Evolutionary conservation across 2,888 invertebrate genomes (phyloP), one percentile per base, ranked within the genome.

Genomic region (Apantesis nais): DNA sequence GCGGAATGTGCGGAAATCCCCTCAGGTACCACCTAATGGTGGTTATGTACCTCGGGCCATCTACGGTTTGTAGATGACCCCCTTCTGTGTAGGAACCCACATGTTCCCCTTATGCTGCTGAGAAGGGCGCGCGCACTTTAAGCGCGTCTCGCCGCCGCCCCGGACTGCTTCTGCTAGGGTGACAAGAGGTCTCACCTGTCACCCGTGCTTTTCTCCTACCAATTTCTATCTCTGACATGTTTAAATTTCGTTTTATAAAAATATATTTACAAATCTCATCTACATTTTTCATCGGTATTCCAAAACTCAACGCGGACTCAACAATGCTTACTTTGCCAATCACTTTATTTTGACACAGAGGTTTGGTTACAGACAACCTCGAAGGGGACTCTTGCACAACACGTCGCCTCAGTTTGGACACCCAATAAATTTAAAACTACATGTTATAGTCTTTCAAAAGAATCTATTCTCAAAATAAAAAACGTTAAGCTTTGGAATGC

Each of bases 291-390:
- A 25, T 29, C 58, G 29, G 58, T 29, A 16, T 58, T 16, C 7
- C 14, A 58, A 58, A 58, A 58, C 29, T 58, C 12, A 55, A 58
- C 16, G 25, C 29, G 4, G 16, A 1, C 14, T 29, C 58, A 12
- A 58, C 2, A 5, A 16, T 29, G 29, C 19, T 12, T 44, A 25
- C 25, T 62, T n/a, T 11, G 7, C 29, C n/a, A 25, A 7, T 29
- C n/a, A 52, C n/a, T 29, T 48, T 58, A 58, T 58, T n/a, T 58
- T 58, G 58, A 70, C 62, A 41, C 62, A 34, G 69, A 66, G 37
- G 25, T 67, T 58, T 67, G 60, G 29, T 58, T 58, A 41, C 60
- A 58, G 67, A 60, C 39, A 61, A 39, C 39, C 29, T 61, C 67
- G 60, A 41, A 60, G 41, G 58, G 58, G 48, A 55, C 34, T 64